Base-by-base conservation (phyloP, 2,888 invertebrate species). In the Eueremaeus valkanovi region DNA sequence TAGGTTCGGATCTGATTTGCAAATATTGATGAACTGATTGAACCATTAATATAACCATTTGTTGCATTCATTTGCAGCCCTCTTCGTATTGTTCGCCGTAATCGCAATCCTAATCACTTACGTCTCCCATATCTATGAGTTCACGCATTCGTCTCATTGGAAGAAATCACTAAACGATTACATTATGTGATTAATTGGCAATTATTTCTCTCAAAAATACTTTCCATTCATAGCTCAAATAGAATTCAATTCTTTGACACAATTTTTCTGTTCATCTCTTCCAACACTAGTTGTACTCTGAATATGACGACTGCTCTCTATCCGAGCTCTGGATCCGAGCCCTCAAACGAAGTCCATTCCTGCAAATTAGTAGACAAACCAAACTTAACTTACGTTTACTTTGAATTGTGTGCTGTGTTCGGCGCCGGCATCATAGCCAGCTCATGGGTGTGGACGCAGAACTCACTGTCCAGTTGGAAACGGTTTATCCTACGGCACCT, bases 401-500 rank as follows among this genome's bases (percentile, higher is more conserved):
- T 94, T 78, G 92, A 95, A 81, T 84, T 95, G 80, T 84, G 94
- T 77, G 89, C 92, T 74, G 88, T 92, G 78, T 95, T 94, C 85
- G 90, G 90, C 79, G 89, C 90, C 51, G 94, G 94, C 58, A 88
- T 93, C 77, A 88, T 92, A 36, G 92, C 95, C 90, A 92, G 94
- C 3, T 92, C 93, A 0, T 96, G 95, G 94, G 91, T 93, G 40
- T 96, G 94, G 94, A 95, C 92, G 9, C 88, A 88, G 29, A 90
- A 92, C 51, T 92, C 94, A 6, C 83, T 92, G 8, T 89, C 90
- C 79, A 89, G 91, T 18, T 97, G 96, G 96, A 88, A 89, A 77
- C 87, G 93, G 75, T 93, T 92, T 83, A 85, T 93, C 76, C 11
- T 27, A 3, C 27, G 72, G 13, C 72, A 51, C 24, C 29, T 73